Evolutionary conservation across 2,888 invertebrate species (phyloP), one percentile per base, ranked within the genome.

Genomic region (Cantharis rufa): DNA sequence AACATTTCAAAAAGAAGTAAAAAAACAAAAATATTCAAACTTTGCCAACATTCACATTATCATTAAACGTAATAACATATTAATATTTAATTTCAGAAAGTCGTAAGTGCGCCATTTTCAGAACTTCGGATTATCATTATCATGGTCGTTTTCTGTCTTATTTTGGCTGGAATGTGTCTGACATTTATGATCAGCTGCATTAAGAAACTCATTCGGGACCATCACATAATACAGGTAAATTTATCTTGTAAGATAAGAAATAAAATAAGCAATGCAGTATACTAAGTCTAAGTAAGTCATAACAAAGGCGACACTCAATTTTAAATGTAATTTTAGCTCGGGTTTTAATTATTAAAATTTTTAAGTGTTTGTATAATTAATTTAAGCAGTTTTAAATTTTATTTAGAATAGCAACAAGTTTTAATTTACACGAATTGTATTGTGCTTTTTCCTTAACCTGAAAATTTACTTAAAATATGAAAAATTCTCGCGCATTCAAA

Each of bases 121-220:
- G 91, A 92, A 10, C 92, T 93, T 81, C 94, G 96, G 87, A 95
- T 97, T 85, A 90, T 95, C 86, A 94, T 96, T 84, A 97, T 97
- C 80, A 92, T 97, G 86, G 92, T 96, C 27, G 94, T 97, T 76
- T 97, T 97, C 88, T 94, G 95, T 18, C 89, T 96, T 75, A 96
- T 97, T 80, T 91, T 97, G 72, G 93, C 94, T 63, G 96, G 96
- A 27, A 95, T 97, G 94, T 94, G 95, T 85, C 92, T 95, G 85
- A 95, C 96, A 63, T 96, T 97, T 88, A 91, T 96, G 80, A 95
- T 95, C 89, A 96, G 96, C 86, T 97, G 97, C 88, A 91, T 95
- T 81, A 91, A 94, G 82, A 97, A 97, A 86, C 91, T 97, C 62
- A 92, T 95, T 84, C 92, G 94, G 86, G 96, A 97, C 89, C 96